phyloP scores from a whole-genome alignment of 2,797 vertebrate species.

The Syndactyla subalaris region DNA sequence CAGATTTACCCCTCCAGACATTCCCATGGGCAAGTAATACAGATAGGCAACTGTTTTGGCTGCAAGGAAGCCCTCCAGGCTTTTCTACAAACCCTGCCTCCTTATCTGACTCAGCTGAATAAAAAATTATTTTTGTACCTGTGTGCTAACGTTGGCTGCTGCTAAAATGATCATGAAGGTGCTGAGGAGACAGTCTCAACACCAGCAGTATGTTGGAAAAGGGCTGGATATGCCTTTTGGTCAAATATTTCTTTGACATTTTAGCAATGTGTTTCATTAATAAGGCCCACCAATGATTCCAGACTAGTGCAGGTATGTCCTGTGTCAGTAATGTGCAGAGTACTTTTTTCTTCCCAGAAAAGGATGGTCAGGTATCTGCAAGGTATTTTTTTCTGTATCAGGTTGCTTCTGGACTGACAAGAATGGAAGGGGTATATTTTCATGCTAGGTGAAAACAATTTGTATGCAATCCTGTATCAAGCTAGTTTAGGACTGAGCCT shows the following conservation, averaged over 20 bases:
- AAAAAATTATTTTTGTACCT: background rate
- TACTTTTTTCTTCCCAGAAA: background rate
- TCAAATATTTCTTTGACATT: background rate
- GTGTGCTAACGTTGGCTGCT: background rate
- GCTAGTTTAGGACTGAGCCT: background rate
- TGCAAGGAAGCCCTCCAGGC: constrained; percentile 13
- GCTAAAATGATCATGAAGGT: background rate
- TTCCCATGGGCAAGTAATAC: background rate
- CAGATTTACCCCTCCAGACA: background rate
- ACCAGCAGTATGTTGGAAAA: background rate
- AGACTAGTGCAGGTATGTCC: background rate
- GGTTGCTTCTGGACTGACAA: background rate
- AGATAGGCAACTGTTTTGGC: background rate
- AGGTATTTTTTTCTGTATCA: background rate
- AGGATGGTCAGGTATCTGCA: background rate
- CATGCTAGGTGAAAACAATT: background rate
- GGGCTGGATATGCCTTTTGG: background rate
- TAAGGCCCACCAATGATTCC: background rate
- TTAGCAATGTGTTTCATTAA: background rate
- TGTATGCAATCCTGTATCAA: background rate
- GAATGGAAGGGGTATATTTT: background rate
- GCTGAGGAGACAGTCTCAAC: background rate
- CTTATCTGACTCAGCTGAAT: constrained; percentile 8
- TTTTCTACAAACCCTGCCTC: background rate
- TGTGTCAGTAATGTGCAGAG: background rate